A percentile compares a stretch with the other conserved stretches of the same genome.
Evolutionary conservation across 2,888 invertebrate genomes (phyloP).

Genomic region (Palloptera scutellata): DNA sequence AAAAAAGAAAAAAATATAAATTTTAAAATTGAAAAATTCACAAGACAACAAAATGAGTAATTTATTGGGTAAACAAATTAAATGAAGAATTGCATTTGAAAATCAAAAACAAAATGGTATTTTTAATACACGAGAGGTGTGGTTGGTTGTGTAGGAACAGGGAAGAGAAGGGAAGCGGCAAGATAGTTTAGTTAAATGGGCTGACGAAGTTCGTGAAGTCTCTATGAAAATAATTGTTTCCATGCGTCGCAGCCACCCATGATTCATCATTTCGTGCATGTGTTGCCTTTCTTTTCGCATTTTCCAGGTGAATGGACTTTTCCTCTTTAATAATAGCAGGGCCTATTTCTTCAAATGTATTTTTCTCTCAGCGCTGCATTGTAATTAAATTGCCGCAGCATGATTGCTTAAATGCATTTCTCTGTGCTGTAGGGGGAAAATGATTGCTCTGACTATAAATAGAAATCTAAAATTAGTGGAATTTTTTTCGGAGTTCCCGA

Average conservation of each 20-base stretch:
- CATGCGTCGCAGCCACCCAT: not conserved
- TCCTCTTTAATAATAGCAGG: too few relatives aligned
- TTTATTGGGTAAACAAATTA: slow-evolving; percentile 6
- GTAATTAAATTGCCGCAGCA: too few relatives aligned
- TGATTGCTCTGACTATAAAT: too few relatives aligned
- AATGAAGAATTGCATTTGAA: slow-evolving; percentile 28
- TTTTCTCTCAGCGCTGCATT: too few relatives aligned
- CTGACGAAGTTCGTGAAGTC: too few relatives aligned
- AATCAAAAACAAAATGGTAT: slow-evolving; percentile 11
- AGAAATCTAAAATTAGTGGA: too few relatives aligned
- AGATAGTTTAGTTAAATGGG: not conserved
- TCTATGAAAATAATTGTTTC: not conserved
- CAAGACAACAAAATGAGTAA: slow-evolving; percentile 18
- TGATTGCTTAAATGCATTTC: too few relatives aligned
- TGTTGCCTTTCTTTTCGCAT: not conserved
- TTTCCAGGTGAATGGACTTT: slow-evolving; percentile 10
- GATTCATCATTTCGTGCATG: not conserved
- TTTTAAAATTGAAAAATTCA: slow-evolving; percentile 20
- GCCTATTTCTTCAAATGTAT: too few relatives aligned
- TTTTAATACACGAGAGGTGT: not conserved
- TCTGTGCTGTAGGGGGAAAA: too few relatives aligned
- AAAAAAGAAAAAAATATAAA: slow-evolving; percentile 14
- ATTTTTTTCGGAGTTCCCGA: too few relatives aligned
- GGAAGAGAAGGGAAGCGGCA: not conserved
- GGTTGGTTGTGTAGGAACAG: not conserved